Evolutionary conservation across 2,888 invertebrate species (phyloP).

Genomic region (Gymnoscelis rufifasciata): DNA sequence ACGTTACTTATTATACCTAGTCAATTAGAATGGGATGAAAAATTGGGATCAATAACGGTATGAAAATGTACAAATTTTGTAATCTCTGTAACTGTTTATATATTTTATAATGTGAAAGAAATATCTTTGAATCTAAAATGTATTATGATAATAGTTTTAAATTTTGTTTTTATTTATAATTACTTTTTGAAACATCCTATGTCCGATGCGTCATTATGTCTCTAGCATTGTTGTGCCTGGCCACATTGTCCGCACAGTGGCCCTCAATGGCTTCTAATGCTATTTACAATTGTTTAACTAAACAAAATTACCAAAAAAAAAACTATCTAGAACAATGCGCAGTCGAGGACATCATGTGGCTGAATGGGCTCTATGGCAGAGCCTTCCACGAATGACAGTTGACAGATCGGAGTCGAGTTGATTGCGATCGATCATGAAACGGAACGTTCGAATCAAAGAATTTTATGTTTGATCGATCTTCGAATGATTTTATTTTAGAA

Average conservation of each 20-base stretch:
- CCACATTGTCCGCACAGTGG: conserved; percentile 63
- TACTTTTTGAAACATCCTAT: conserved; percentile 21
- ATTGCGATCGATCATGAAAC: conserved; percentile 26
- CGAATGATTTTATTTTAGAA: too few relatives aligned
- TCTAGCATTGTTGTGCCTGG: conserved; percentile 32
- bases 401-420: conserved; percentile 37
- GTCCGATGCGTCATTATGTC: conserved; percentile 35
- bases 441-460: neutral
- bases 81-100: too few relatives aligned
- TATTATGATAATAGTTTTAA: too few relatives aligned
- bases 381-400: conserved; percentile 44
- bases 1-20: too few relatives aligned
- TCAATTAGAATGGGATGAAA: too few relatives aligned
- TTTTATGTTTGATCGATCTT: conserved; percentile 8
- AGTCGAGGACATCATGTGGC: conserved; percentile 34
- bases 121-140: too few relatives aligned
- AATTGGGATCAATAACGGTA: too few relatives aligned
- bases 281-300: conserved; percentile 55
- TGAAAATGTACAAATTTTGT: too few relatives aligned
- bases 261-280: conserved; percentile 53
- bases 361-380: conserved; percentile 29
- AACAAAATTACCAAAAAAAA: conserved; percentile 15
- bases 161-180: too few relatives aligned
- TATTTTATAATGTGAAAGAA: too few relatives aligned
- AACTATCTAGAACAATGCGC: conserved; percentile 45